These are phyloP conservation scores for Lepidocyrtinus sp. DNA, from an alignment of 2,888 invertebrate species.

Conservation along the genomic window DNA sequence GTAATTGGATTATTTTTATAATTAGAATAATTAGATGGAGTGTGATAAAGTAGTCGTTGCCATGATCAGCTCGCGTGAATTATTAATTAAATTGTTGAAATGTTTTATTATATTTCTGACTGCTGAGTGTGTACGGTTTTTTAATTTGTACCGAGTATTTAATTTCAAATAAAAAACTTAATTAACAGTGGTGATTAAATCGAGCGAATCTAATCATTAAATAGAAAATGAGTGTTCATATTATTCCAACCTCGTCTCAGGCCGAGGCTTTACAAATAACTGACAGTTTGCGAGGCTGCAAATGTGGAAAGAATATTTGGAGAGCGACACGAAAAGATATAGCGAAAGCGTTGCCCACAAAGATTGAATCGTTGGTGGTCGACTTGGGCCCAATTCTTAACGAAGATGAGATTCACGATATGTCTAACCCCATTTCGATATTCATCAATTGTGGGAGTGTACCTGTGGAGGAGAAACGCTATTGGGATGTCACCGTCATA, in stretches of 20 bases:
- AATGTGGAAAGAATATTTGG: conserved; percentile 27
- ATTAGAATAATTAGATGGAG: too few species aligned
- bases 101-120: too few species aligned
- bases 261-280: conserved; percentile 19
- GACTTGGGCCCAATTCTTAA: conserved; percentile 42
- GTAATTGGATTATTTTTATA: too few species aligned
- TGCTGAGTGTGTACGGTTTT: too few species aligned
- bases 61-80: too few species aligned
- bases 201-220: too few species aligned
- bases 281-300: conserved; percentile 27
- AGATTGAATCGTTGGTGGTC: conserved; percentile 34
- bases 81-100: too few species aligned
- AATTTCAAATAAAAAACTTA: too few species aligned
- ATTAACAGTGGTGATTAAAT: too few species aligned
- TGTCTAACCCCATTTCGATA: conserved; percentile 39
- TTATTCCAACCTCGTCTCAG: conserved; percentile 20
- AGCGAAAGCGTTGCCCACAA: conserved; percentile 22
- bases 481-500: conserved; percentile 48
- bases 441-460: conserved; percentile 60
- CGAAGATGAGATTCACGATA: background rate
- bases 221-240: conserved; percentile 41
- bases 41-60: too few species aligned
- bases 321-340: conserved; percentile 31
- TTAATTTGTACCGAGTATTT: too few species aligned
- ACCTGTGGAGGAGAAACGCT: conserved; percentile 52